phyloP scores from a whole-genome alignment of 2,888 invertebrate species.

The Lithophane ornitopus region DNA sequence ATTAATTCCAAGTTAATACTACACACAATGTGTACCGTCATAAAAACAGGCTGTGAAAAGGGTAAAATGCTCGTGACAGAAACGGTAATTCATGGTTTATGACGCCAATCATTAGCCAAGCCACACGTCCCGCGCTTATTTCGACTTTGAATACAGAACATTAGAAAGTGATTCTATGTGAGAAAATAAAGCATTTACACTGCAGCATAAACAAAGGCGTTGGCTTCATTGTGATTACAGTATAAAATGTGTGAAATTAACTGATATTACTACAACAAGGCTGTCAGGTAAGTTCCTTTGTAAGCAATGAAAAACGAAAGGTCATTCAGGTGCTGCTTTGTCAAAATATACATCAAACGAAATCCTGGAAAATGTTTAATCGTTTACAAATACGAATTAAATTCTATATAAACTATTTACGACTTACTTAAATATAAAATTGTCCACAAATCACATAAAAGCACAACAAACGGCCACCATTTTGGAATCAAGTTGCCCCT shows the following conservation, averaged over 20 bases:
- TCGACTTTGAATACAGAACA: conserved; percentile 39
- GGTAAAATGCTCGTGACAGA: conserved; percentile 24
- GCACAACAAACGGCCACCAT: conserved; percentile 91
- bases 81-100: conserved; percentile 65
- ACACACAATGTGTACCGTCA: background rate
- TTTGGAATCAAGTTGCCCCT: conserved; percentile 86
- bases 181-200: conserved; percentile 13
- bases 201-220: background rate
- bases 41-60: conserved; percentile 7
- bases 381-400: background rate
- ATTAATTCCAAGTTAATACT: conserved; percentile 9
- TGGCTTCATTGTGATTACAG: background rate
- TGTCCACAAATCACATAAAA: conserved; percentile 81
- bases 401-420: conserved; percentile 26
- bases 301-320: conserved; percentile 71
- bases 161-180: background rate
- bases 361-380: background rate
- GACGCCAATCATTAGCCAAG: conserved; percentile 80
- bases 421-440: conserved; percentile 73
- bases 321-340: conserved; percentile 50
- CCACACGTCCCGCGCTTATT: conserved; percentile 88
- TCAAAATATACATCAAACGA: conserved; percentile 10
- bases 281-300: conserved; percentile 76
- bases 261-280: conserved; percentile 59
- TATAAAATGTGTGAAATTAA: conserved; percentile 39